A percentile compares a stretch with the other conserved stretches of the same genome.
These are phyloP conservation scores for Drosophila quadrilineata DNA, from an alignment of 1,140 invertebrate genomes.

Conservation along the genomic window DNA sequence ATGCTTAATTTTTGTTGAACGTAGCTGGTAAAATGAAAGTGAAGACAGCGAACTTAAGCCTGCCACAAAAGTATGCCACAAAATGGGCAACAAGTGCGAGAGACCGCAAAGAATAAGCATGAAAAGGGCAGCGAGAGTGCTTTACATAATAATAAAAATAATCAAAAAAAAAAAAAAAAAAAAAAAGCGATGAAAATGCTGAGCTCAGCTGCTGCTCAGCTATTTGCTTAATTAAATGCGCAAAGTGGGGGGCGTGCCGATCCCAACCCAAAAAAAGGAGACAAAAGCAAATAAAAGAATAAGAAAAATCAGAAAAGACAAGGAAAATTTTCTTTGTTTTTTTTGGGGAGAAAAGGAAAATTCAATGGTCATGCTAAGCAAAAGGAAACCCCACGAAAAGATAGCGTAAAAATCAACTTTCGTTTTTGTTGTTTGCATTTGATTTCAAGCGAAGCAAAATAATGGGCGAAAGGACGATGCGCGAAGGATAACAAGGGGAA, in stretches of 20 bases:
- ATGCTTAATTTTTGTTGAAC: too few species aligned
- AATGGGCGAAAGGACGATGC: too few species aligned
- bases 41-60: slow-evolving; percentile 12
- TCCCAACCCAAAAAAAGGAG: slow-evolving; percentile 22
- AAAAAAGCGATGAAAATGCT: slow-evolving; percentile 3
- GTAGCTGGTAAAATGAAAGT: too few species aligned
- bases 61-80: slow-evolving; percentile 43
- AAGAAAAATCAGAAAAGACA: slow-evolving; percentile 6
- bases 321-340: too few species aligned
- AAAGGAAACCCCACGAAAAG: slow-evolving; percentile 13
- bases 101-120: slow-evolving; percentile 28
- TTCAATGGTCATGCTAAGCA: slow-evolving; percentile 18
- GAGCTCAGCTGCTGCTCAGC: slow-evolving; percentile 47
- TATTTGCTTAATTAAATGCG: slow-evolving; percentile 76
- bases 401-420: too few species aligned
- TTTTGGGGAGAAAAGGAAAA: slow-evolving; percentile 24
- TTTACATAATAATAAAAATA: slow-evolving; percentile 16
- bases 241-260: slow-evolving; percentile 22
- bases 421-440: slow-evolving; percentile 52
- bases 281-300: slow-evolving; percentile 1
- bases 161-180: slow-evolving; percentile 29
- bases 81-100: slow-evolving; percentile 60
- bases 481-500: slow-evolving; percentile 30
- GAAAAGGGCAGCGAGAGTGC: slow-evolving; percentile 14
- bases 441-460: slow-evolving; percentile 68